Base-by-base conservation (phyloP, 2,888 invertebrate genomes). In the Zelleria hepariella region DNA sequence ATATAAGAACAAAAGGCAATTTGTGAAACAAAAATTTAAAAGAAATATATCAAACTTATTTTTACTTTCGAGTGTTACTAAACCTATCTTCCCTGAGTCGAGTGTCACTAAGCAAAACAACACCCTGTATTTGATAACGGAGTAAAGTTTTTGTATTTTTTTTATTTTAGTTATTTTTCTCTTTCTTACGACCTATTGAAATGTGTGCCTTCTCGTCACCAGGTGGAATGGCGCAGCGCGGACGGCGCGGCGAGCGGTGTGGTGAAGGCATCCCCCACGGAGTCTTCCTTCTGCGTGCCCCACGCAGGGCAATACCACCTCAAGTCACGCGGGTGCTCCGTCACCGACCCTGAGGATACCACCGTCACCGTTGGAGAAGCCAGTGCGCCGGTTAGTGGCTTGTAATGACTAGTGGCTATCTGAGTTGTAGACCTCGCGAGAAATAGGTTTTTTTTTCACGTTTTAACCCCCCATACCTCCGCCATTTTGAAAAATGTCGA, bases 301-400 rank as follows among this genome's bases (percentile, higher is more conserved):
- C 78, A 91, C 1, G 89, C 93, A 0, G 94, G 93, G 1, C 77
- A 77, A 54, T 96, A 96, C 75, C 84, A 89, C 59, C 92, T 97
- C 58, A 88, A 89, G 5, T 92, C 97, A 4, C 91, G 91, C 63
- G 94, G 96, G 56, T 98, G 98, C 73, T 98, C 98, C 78, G 88
- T 91, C 62, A 96, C 95, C 79, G 86, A 78, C 57, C 86, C 87
- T 0, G 65, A 61, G 2, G 67, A 61, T 1, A 67, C 67, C 1
- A 27, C n/a, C 0, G 76, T 71, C 0, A 71, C 75, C 63, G 68
- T 74, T 20, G 59, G 68, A 21, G 61, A 63, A 0, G 57, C 60
- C 0, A 55, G 62, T 1, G 67, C 70, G 5, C 63, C 71, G 52
- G 82, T 78, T n/a, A n/a, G n/a, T n/a, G n/a, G n/a, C n/a, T n/a